A percentile compares a stretch with the other conserved stretches of the same genome.
Evolutionary conservation across 37 sponge, comb jelly and placozoan genomes (phyloP).

Genomic region (Cliona cf. orientalis): DNA sequence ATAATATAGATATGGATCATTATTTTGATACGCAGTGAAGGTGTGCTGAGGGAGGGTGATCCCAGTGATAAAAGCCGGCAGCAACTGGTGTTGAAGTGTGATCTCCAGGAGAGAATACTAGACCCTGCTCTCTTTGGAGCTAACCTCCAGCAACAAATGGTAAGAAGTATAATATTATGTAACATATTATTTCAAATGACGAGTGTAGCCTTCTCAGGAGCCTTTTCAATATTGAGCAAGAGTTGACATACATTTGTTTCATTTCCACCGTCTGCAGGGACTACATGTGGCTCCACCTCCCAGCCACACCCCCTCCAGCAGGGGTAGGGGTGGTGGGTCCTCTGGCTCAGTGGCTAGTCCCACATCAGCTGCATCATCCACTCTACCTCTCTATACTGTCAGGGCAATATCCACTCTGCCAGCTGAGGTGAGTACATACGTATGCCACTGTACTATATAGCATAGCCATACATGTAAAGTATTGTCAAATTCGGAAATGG

Average conservation of each 20-base stretch:
- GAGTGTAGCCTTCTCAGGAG: too few relatives aligned
- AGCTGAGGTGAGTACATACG: neutral
- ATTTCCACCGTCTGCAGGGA: slow-evolving; percentile 4
- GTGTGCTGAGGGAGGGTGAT: neutral
- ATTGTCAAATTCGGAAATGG: too few relatives aligned
- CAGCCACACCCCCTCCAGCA: neutral
- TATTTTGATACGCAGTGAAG: neutral
- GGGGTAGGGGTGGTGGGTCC: neutral
- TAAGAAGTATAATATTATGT: too few relatives aligned
- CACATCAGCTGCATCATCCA: neutral
- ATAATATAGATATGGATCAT: too few relatives aligned
- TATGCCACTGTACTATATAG: too few relatives aligned
- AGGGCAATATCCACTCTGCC: neutral
- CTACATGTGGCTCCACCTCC: neutral
- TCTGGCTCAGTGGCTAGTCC: too few relatives aligned
- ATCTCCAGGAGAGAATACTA: slow-evolving; percentile 77
- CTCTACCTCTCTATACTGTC: neutral
- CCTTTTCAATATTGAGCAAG: too few relatives aligned
- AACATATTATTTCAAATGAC: too few relatives aligned
- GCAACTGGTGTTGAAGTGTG: slow-evolving; percentile 70
- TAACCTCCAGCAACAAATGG: slow-evolving; percentile 20
- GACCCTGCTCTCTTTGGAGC: slow-evolving; percentile 30
- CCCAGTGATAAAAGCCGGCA: neutral
- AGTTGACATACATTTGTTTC: too few relatives aligned
- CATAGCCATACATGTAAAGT: neutral